phyloP scores from a whole-genome alignment of 2,113 vertebrate species.

The Cyphomyrus discorhynchus region DNA sequence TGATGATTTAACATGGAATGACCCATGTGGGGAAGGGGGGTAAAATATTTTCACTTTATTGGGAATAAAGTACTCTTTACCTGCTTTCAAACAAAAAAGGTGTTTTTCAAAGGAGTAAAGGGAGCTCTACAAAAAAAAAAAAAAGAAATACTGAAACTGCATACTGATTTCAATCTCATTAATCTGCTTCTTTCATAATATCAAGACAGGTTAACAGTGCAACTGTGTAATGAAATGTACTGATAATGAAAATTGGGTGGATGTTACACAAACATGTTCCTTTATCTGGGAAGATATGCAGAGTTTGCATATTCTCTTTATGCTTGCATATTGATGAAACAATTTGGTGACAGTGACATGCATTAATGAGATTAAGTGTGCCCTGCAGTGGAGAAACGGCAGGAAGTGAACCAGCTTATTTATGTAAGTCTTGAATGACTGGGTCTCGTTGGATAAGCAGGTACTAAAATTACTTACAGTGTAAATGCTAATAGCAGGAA shows the following conservation, averaged over 20 bases:
- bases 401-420: background rate
- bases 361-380: background rate
- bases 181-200: background rate
- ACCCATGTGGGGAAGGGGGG: too few species aligned
- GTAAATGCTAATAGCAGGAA: background rate
- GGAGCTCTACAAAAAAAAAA: background rate
- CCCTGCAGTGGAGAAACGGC: background rate
- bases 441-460: background rate
- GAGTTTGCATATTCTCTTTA: background rate
- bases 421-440: background rate
- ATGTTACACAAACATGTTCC: background rate
- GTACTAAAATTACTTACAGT: background rate
- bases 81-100: background rate
- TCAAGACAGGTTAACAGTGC: background rate
- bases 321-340: background rate
- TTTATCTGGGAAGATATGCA: background rate
- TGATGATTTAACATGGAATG: too few species aligned
- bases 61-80: background rate
- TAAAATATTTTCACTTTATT: background rate
- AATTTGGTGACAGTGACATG: background rate
- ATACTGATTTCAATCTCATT: too few species aligned
- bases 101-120: background rate
- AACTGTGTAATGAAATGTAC: background rate
- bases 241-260: background rate
- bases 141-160: too few species aligned